Base-by-base conservation (phyloP, 2,888 invertebrate genomes). In the Dolichopus griseipennis region DNA sequence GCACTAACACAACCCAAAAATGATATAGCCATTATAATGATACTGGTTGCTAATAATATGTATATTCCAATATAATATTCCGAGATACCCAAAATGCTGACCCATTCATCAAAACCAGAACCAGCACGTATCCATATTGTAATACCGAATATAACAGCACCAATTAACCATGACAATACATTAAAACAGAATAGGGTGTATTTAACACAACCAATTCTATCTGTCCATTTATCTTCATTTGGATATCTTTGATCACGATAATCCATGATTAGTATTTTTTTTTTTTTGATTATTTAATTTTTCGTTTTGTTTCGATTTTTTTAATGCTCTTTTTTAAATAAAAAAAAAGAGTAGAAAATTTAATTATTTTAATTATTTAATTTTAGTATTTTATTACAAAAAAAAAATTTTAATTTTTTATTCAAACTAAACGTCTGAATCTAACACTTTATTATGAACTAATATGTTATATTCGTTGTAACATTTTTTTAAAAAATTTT, bases 1-100 rank as follows among this genome's bases (percentile, higher is more conserved):
- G 92, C 90, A n/a, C 91, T 89, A 1, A 90, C 86, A 75, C 94
- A 94, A 43, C 94, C 93, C 66, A 93, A 79, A 79, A 94, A 90
- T 0, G 91, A 86, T 18, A 92, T 86, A 1, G 89, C 83, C 86
- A 94, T 88, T 73, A 93, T 85, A 22, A 90, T 79, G 21, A 91
- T 82, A 1, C 92, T 86, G 0, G 85, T 85, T 66, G 88, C 84
- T 68, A 95, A 87, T 71, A 94, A 84, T 70, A 95, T 85, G 78
- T 94, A 95, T 73, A 92, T 84, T 2, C 94, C 95, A 70, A 89
- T 90, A 83, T 93, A 94, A 80, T 91, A 93, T 70, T 88, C 85
- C 72, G 88, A 83, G 64, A 94, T 87, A 69, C 90, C 85, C 70
- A 95, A 80, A 69, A 89, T 87, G 65, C 84, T 84, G 73, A 94